Evolutionary conservation across 30 jellyfish, hydroid and myxozoan species (phyloP).

Genomic region (Nemopilema nomurai): DNA sequence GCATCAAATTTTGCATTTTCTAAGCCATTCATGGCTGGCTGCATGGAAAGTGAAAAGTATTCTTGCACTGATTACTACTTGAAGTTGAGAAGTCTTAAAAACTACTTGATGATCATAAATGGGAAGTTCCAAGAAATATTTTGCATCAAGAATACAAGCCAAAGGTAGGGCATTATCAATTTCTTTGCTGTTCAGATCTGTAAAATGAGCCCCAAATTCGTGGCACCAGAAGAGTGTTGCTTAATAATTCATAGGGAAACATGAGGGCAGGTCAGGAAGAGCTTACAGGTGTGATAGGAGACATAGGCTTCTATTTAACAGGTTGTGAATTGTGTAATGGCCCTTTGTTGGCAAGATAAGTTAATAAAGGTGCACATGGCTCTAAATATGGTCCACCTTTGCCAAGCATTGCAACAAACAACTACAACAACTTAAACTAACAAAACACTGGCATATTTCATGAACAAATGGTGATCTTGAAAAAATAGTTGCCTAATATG

Average conservation of each 20-base stretch:
- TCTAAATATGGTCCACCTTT: conserved; percentile 43
- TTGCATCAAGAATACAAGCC: too few relatives aligned
- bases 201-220: neutral
- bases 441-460: neutral
- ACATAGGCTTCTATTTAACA: conserved; percentile 38
- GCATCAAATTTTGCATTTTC: too few relatives aligned
- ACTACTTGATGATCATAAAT: too few relatives aligned
- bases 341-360: conserved; percentile 65
- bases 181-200: neutral
- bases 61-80: too few relatives aligned
- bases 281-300: conserved; percentile 63
- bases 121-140: too few relatives aligned
- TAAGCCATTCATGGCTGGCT: too few relatives aligned
- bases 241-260: neutral
- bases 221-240: neutral
- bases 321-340: conserved; percentile 68
- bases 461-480: neutral
- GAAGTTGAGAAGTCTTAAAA: too few relatives aligned
- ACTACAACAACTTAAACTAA: neutral
- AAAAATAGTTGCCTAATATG: neutral
- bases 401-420: neutral
- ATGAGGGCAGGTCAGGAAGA: conserved; percentile 48
- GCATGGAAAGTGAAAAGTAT: too few relatives aligned
- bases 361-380: conserved; percentile 63
- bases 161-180: too few relatives aligned